Evolutionary conservation across 2,888 invertebrate genomes (phyloP).

Genomic region (Hydraecia micacea): DNA sequence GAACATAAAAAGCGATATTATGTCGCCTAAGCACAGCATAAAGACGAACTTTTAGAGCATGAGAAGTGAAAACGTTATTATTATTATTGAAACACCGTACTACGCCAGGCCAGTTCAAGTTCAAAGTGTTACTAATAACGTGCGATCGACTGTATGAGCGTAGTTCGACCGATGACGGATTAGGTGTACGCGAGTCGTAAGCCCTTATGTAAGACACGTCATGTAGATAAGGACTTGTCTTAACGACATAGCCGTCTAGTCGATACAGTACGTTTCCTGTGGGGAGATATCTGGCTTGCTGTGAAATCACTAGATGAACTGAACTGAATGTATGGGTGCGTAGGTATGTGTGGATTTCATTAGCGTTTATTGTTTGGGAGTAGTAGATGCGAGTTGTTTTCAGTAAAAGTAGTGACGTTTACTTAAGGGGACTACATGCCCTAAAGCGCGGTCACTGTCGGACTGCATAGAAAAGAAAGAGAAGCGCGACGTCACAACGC

Average conservation of each 20-base stretch:
- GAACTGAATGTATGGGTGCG: neutral
- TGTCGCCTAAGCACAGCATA: no score
- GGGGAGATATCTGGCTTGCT: conserved; percentile 45
- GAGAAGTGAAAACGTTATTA: no score
- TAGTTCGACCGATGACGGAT: neutral
- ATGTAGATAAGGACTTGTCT: conserved; percentile 81
- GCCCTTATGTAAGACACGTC: conserved; percentile 79
- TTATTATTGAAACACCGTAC: neutral
- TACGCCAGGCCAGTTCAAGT: neutral
- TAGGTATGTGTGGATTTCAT: conserved; percentile 20
- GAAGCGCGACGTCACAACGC: no score
- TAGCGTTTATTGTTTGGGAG: neutral
- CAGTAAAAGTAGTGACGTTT: neutral
- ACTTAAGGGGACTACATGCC: no score
- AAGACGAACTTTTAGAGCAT: no score
- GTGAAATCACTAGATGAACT: conserved; percentile 23
- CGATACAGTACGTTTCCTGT: conserved; percentile 76
- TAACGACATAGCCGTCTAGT: conserved; percentile 82
- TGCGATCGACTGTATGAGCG: neutral
- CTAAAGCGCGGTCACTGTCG: no score
- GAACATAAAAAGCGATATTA: no score
- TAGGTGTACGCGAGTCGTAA: conserved; percentile 52
- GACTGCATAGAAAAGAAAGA: no score
- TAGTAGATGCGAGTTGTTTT: neutral
- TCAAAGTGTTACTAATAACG: neutral